These are phyloP conservation scores for Drymonia ruficornis DNA, from an alignment of 2,888 invertebrate genomes.

Conservation along the genomic window DNA sequence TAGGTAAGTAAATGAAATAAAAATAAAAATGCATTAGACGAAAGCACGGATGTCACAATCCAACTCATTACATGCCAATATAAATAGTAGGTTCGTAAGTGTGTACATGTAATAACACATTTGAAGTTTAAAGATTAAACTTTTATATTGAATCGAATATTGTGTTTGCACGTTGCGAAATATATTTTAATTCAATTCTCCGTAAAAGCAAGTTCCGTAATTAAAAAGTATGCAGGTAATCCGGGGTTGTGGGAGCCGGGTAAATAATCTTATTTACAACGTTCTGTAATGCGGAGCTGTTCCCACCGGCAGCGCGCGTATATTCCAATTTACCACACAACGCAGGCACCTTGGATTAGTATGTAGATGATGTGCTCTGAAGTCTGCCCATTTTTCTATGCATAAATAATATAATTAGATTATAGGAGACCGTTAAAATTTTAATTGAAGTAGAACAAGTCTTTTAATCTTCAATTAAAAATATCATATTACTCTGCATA, in stretches of 20 bases:
- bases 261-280: conserved; percentile 35
- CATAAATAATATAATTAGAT: conserved; percentile 23
- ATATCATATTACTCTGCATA: too few species aligned
- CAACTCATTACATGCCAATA: too few species aligned
- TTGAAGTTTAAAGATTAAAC: too few species aligned
- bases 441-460: neutral
- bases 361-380: conserved; percentile 29
- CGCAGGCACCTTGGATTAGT: conserved; percentile 34
- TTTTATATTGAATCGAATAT: too few species aligned
- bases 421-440: too few species aligned
- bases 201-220: conserved; percentile 9
- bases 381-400: conserved; percentile 19
- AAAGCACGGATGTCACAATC: too few species aligned
- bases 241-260: conserved; percentile 10
- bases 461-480: too few species aligned
- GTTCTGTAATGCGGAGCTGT: conserved; percentile 26
- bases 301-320: conserved; percentile 34
- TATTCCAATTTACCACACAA: conserved; percentile 40
- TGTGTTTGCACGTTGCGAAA: neutral
- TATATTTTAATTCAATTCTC: neutral
- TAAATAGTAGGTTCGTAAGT: too few species aligned
- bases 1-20: too few species aligned
- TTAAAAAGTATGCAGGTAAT: conserved; percentile 33
- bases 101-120: too few species aligned
- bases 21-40: too few species aligned